Conservation (phyloP, 53 echinoderm and acorn worm species). For the Henricia sp. region DNA sequence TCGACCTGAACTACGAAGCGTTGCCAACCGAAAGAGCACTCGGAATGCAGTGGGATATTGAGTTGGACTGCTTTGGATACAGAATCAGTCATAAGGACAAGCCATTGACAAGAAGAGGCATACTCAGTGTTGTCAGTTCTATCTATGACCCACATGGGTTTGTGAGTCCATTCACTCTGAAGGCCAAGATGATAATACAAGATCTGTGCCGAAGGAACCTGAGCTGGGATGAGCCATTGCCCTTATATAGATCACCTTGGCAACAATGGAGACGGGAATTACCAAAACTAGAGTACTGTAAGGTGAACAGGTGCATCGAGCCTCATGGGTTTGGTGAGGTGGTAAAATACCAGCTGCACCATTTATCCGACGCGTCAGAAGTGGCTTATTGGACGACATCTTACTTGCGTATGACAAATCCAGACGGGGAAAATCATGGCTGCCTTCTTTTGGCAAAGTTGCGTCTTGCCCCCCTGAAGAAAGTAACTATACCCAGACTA, state of each 20-base stretch:
- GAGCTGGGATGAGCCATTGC: constrained; percentile 66
- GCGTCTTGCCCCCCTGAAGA: constrained; percentile 52
- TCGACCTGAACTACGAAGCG: constrained; percentile 60
- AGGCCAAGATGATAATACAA: constrained; percentile 58
- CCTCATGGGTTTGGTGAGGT: background rate
- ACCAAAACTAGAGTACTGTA: constrained; percentile 42
- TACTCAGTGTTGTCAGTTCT: constrained; percentile 28
- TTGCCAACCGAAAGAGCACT: constrained; percentile 59
- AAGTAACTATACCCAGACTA: constrained; percentile 43
- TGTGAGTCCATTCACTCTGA: constrained; percentile 44
- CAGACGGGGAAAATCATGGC: constrained; percentile 1
- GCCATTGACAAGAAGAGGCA: constrained; percentile 38
- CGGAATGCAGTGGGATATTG: constrained; percentile 38
- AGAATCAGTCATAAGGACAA: constrained; percentile 36
- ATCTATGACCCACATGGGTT: constrained; percentile 64
- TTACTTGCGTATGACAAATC: constrained; percentile 49
- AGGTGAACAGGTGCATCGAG: background rate
- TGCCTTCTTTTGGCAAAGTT: background rate
- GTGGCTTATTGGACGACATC: constrained; percentile 35
- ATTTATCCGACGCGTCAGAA: constrained; percentile 62
- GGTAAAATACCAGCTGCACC: constrained; percentile 35
- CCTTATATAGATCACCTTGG: background rate
- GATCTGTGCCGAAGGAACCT: constrained; percentile 51
- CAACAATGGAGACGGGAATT: constrained; percentile 6
- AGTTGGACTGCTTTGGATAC: constrained; percentile 34